Percentiles rank a stretch among this genome's conserved stretches.
These are phyloP conservation scores for Leguminivora glycinivorella DNA, from an alignment of 1,140 invertebrate genomes.

Conservation along the genomic window DNA sequence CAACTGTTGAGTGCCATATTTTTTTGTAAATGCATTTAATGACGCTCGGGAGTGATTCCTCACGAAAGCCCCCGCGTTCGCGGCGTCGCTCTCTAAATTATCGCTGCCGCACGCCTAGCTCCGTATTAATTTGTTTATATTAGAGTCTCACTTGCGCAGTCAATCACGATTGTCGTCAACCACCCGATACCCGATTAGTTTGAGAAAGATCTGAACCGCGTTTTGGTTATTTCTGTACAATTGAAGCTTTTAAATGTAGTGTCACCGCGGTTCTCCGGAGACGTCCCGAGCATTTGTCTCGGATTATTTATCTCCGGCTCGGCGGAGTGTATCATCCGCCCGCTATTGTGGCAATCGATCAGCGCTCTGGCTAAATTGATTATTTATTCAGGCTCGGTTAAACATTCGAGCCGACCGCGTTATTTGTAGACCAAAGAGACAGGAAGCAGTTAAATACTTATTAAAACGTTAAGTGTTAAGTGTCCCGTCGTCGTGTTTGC, in stretches of 20 bases:
- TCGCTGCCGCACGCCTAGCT: constrained; percentile 49
- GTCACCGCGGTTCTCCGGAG: constrained; percentile 74
- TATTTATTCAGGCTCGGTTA: constrained; percentile 75
- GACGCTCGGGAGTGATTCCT: constrained; percentile 45
- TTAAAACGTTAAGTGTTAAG: constrained; percentile 50
- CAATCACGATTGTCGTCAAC: constrained; percentile 75
- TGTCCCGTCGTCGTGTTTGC: constrained; percentile 46
- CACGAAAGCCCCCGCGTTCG: constrained; percentile 38
- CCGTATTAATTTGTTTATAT: constrained; percentile 79
- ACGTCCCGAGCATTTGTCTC: constrained; percentile 75
- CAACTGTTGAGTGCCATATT: constrained; percentile 52
- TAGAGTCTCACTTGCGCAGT: constrained; percentile 76
- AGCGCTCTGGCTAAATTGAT: constrained; percentile 71
- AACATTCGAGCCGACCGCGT: constrained; percentile 63
- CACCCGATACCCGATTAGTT: constrained; percentile 75
- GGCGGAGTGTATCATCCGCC: constrained; percentile 73
- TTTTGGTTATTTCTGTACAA: constrained; percentile 77
- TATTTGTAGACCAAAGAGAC: constrained; percentile 71
- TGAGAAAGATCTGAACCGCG: constrained; percentile 77
- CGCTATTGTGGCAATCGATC: constrained; percentile 74
- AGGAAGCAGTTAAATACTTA: constrained; percentile 63
- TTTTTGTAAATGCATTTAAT: constrained; percentile 56
- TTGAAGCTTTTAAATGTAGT: constrained; percentile 77
- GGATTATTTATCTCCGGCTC: constrained; percentile 74
- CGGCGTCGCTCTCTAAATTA: constrained; percentile 44